Evolutionary conservation across 1,140 invertebrate species (phyloP), one percentile per base, ranked within the genome.

Genomic region (Latrodectus geometricus): DNA sequence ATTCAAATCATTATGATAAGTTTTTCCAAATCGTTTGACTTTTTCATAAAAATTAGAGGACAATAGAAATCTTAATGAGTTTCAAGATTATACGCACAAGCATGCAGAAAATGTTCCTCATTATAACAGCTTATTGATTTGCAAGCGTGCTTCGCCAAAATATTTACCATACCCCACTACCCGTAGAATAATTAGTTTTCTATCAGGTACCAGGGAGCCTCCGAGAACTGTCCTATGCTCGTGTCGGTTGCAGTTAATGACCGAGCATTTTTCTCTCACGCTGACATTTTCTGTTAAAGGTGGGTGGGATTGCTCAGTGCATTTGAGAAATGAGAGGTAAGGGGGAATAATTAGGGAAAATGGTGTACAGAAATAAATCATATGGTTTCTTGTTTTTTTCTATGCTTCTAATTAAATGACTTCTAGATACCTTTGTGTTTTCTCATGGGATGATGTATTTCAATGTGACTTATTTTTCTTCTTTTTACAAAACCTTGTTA

Each of bases 51-150:
- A 61, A 61, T 61, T 61, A 11, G 11, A 11, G 54, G 54, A 61
- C 54, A 11, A 11, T 11, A 17, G 54, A 11, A 61, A 61, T 61
- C 54, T 61, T 61, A 61, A 61, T 61, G 54, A 61, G 54, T 61
- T 61, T 61, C 54, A 61, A 14, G 54, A 61, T 61, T 61, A 61
- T 61, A 61, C 8, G 54, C 54, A 61, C 54, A 61, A 61, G 54
- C 17, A 17, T 61, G 54, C 23, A 78, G n/a, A 23, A 21, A 54
- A 68, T 15, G 56, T 15, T 20, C 17, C 61, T 20, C 48, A 48
- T 78, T 78, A 78, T 78, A 78, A 61, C 76, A 23, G 56, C 35
- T 78, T 78, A 78, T 78, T 78, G 76, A 78, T 78, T 56, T 52
- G 15, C 56, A 35, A 14, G 56, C 17, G 23, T 65, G 76, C 35